phyloP scores from a whole-genome alignment of 2,797 vertebrate species.

The Momotus momota region DNA sequence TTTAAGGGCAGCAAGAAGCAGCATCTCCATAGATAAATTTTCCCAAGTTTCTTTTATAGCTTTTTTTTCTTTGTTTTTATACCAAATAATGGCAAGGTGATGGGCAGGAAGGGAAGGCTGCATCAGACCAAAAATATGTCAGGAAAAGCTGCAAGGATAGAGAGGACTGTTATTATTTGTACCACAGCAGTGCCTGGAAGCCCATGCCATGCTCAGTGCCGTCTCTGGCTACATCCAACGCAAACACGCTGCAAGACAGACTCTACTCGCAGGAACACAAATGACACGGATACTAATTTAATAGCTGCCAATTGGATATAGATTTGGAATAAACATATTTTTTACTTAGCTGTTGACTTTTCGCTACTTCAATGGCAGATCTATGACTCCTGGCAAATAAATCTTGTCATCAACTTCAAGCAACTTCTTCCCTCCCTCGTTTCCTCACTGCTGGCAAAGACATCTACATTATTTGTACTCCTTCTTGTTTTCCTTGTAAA shows the following conservation, averaged over 20 bases:
- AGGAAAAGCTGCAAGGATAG: background rate
- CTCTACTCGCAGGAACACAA: background rate
- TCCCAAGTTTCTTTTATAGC: background rate
- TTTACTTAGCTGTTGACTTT: background rate
- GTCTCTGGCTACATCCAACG: background rate
- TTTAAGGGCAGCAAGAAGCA: background rate
- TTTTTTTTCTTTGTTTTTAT: background rate
- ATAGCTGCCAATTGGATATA: background rate
- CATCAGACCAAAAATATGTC: background rate
- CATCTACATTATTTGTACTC: background rate
- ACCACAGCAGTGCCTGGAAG: background rate
- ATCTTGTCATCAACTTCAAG: background rate
- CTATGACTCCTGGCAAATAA: background rate
- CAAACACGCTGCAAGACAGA: background rate
- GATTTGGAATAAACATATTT: background rate
- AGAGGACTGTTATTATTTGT: background rate
- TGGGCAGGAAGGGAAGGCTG: background rate
- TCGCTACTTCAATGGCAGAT: background rate
- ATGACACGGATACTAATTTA: background rate
- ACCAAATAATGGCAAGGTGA: background rate
- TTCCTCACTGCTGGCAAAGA: background rate
- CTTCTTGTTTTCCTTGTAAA: background rate
- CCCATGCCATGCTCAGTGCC: background rate
- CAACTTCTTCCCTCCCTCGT: background rate
- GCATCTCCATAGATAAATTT: background rate